These are phyloP conservation scores for Lypha dubia DNA, from an alignment of 2,888 invertebrate genomes.

Conservation along the genomic window DNA sequence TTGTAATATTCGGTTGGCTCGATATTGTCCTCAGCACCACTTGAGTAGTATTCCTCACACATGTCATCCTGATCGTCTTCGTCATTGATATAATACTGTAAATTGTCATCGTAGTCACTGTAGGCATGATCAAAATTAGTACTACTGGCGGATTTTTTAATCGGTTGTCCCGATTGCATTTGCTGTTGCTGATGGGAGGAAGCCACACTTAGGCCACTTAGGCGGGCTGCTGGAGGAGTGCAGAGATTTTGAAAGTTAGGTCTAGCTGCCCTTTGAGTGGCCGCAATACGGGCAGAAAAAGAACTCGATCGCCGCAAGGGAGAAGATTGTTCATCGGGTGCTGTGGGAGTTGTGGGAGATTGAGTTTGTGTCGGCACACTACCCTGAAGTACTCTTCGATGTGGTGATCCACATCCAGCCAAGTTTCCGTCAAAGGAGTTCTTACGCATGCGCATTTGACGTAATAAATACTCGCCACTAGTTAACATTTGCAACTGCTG, in stretches of 20 bases:
- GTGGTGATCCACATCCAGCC: constrained; percentile 64
- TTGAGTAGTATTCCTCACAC: constrained; percentile 80
- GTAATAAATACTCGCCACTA: constrained; percentile 80
- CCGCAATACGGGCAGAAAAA: constrained; percentile 84
- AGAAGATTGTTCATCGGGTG: constrained; percentile 75
- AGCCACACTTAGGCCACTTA: constrained; percentile 73
- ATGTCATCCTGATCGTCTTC: constrained; percentile 82
- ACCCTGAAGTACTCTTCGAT: constrained; percentile 64
- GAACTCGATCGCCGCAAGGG: constrained; percentile 88
- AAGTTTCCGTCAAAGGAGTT: constrained; percentile 82
- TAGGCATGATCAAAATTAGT: constrained; percentile 82
- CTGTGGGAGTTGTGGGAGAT: constrained; percentile 66
- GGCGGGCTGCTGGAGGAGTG: constrained; percentile 81
- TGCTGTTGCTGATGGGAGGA: constrained; percentile 58
- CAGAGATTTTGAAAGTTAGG: constrained; percentile 80
- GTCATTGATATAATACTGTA: constrained; percentile 83
- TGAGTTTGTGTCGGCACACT: constrained; percentile 73
- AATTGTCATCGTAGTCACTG: constrained; percentile 82
- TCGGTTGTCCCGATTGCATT: constrained; percentile 71
- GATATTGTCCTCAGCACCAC: constrained; percentile 78
- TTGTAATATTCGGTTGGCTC: constrained; percentile 74
- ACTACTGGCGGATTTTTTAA: constrained; percentile 83
- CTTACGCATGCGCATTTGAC: constrained; percentile 81
- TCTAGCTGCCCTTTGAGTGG: constrained; percentile 73
- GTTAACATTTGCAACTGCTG: constrained; percentile 80